Percentiles rank a stretch among this genome's conserved stretches.
Evolutionary conservation across 2,888 invertebrate genomes (phyloP).

Genomic region (Xiphydria camelus): DNA sequence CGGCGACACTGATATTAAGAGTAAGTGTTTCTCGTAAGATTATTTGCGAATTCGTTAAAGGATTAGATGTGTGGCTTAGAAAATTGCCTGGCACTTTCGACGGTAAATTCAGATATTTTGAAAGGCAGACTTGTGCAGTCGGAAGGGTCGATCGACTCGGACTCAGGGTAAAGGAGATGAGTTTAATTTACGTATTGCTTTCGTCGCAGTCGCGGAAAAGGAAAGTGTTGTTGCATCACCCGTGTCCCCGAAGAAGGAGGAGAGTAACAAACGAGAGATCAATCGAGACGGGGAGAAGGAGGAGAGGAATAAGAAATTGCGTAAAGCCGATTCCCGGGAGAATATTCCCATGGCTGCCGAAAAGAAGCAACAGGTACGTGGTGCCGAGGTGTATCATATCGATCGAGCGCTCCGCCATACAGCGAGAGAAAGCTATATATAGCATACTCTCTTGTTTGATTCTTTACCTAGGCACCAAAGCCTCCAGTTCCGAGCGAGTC

Average conservation of each 20-base stretch:
- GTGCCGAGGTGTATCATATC: too few relatives aligned
- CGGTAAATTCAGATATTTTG: too few relatives aligned
- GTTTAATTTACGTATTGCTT: too few relatives aligned
- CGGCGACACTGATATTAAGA: slow-evolving; percentile 81
- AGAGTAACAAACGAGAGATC: slow-evolving; percentile 55
- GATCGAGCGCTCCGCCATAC: too few relatives aligned
- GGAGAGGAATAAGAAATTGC: slow-evolving; percentile 54
- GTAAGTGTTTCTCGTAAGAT: slow-evolving; percentile 57
- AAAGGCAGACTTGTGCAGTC: too few relatives aligned
- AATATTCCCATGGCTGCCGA: slow-evolving; percentile 49
- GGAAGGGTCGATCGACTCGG: too few relatives aligned
- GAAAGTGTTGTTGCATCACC: slow-evolving; percentile 52
- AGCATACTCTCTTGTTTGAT: slow-evolving; percentile 8
- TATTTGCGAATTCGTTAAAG: too few relatives aligned
- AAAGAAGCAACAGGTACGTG: slow-evolving; percentile 50
- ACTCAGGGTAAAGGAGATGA: too few relatives aligned
- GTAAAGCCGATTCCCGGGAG: slow-evolving; percentile 55
- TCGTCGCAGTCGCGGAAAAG: slow-evolving; percentile 56
- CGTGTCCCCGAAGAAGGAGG: slow-evolving; percentile 49
- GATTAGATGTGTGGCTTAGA: too few relatives aligned
- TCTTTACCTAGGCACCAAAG: slow-evolving; percentile 66
- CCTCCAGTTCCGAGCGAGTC: slow-evolving; percentile 60
- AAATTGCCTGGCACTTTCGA: too few relatives aligned
- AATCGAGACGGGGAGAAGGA: slow-evolving; percentile 54
- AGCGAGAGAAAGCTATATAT: too few relatives aligned